A percentile compares a stretch with the other conserved stretches of the same genome.
These are phyloP conservation scores for Aradus depressus DNA, from an alignment of 2,888 invertebrate species.

Conservation along the genomic window DNA sequence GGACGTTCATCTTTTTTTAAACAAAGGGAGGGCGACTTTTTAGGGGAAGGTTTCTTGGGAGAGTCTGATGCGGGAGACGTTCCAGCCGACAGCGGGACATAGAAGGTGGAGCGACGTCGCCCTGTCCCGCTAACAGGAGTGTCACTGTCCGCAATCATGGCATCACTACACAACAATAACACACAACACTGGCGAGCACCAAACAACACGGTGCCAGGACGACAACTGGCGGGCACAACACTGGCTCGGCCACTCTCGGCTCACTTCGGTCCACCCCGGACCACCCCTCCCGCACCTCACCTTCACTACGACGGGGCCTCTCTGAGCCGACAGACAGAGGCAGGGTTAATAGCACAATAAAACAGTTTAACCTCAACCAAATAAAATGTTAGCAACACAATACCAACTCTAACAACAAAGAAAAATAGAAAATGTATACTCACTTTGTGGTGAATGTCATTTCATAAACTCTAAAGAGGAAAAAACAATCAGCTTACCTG, in stretches of 20 bases:
- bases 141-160: constrained; percentile 38
- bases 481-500: no score
- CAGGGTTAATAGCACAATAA: no score
- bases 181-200: constrained; percentile 39
- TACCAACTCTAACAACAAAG: no score
- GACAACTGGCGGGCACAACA: constrained; percentile 32
- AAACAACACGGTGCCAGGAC: constrained; percentile 39
- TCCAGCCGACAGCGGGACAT: constrained; percentile 55
- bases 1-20: no score
- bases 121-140: constrained; percentile 33
- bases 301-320: background rate
- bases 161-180: constrained; percentile 30
- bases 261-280: constrained; percentile 21
- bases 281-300: constrained; percentile 8
- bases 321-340: no score
- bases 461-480: no score
- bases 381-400: no score
- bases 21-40: constrained; percentile 5
- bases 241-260: constrained; percentile 31
- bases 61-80: background rate
- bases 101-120: constrained; percentile 60
- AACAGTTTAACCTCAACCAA: no score
- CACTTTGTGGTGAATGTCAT: no score
- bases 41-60: background rate
- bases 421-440: no score